Percentiles rank a stretch among this genome's conserved stretches.
These are phyloP conservation scores for Clanis bilineata DNA, from an alignment of 2,888 invertebrate species.

Conservation along the genomic window DNA sequence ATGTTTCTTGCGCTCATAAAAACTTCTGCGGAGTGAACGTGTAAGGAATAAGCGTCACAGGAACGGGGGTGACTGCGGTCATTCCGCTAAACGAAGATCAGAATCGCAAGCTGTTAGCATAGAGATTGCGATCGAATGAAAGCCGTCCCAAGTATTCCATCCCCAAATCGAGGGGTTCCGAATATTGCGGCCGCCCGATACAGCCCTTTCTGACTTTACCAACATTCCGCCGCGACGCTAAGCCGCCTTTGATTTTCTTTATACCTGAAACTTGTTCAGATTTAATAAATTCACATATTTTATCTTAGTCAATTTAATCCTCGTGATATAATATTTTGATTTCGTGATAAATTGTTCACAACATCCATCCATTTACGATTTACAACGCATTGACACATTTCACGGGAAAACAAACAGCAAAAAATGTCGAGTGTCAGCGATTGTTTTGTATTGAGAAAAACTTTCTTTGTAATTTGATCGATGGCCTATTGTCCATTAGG, in stretches of 20 bases:
- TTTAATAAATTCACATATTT: slow-evolving; percentile 47
- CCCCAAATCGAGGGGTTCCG: slow-evolving; percentile 71
- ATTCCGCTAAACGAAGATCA: slow-evolving; percentile 82
- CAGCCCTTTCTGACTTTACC: slow-evolving; percentile 69
- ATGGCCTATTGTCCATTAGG: slow-evolving; percentile 77
- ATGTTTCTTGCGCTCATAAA: slow-evolving; percentile 71
- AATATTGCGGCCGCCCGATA: slow-evolving; percentile 75
- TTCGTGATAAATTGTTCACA: slow-evolving; percentile 38
- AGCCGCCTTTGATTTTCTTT: slow-evolving; percentile 68
- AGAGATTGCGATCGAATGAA: slow-evolving; percentile 82
- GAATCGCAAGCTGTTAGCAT: slow-evolving; percentile 82
- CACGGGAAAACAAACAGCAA: slow-evolving; percentile 39
- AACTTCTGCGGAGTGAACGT: slow-evolving; percentile 76
- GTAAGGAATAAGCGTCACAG: slow-evolving; percentile 79
- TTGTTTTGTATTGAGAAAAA: slow-evolving; percentile 72
- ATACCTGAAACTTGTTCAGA: slow-evolving; percentile 54
- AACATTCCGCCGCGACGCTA: slow-evolving; percentile 64
- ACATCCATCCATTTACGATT: slow-evolving; percentile 43
- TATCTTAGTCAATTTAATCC: slow-evolving; percentile 30
- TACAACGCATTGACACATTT: slow-evolving; percentile 29
- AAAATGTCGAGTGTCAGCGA: slow-evolving; percentile 63
- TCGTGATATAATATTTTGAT: slow-evolving; percentile 37
- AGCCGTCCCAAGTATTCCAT: slow-evolving; percentile 77
- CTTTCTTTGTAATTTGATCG: slow-evolving; percentile 79
- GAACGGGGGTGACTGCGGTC: slow-evolving; percentile 78